These are phyloP conservation scores for Telenomus remus DNA, from an alignment of 1,140 invertebrate genomes.

Conservation along the genomic window DNA sequence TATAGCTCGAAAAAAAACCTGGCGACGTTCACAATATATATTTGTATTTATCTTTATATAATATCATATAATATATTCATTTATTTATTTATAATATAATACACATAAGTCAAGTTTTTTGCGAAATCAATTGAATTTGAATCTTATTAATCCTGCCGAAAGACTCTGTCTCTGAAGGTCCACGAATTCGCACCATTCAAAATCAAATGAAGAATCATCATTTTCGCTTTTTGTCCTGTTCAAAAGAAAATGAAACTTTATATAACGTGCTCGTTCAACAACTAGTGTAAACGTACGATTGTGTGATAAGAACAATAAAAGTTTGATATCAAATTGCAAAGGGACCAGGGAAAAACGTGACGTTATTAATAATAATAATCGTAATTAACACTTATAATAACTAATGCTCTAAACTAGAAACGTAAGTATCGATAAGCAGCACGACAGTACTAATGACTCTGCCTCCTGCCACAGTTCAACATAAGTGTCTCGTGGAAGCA, in stretches of 20 bases:
- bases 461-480: slow-evolving; percentile 28
- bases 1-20: slow-evolving; percentile 64
- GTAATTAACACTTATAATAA: slow-evolving; percentile 48
- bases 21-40: slow-evolving; percentile 43
- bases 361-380: slow-evolving; percentile 42
- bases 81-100: slow-evolving; percentile 40
- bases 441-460: slow-evolving; percentile 54
- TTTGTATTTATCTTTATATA: slow-evolving; percentile 23
- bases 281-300: slow-evolving; percentile 16
- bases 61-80: slow-evolving; percentile 34
- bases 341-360: slow-evolving; percentile 12
- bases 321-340: slow-evolving; percentile 1
- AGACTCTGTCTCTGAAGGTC: slow-evolving; percentile 15
- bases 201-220: slow-evolving; percentile 24
- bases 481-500: slow-evolving; percentile 56
- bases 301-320: no score
- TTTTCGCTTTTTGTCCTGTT: no score
- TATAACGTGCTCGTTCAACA: slow-evolving; percentile 16
- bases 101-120: slow-evolving; percentile 58
- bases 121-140: slow-evolving; percentile 45
- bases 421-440: slow-evolving; percentile 56
- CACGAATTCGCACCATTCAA: slow-evolving; percentile 20
- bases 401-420: slow-evolving; percentile 50
- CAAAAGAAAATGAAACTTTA: no score
- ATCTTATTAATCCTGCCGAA: slow-evolving; percentile 30